Base-by-base conservation (phyloP, 1,140 invertebrate species). In the Neuroterus valhalla region DNA sequence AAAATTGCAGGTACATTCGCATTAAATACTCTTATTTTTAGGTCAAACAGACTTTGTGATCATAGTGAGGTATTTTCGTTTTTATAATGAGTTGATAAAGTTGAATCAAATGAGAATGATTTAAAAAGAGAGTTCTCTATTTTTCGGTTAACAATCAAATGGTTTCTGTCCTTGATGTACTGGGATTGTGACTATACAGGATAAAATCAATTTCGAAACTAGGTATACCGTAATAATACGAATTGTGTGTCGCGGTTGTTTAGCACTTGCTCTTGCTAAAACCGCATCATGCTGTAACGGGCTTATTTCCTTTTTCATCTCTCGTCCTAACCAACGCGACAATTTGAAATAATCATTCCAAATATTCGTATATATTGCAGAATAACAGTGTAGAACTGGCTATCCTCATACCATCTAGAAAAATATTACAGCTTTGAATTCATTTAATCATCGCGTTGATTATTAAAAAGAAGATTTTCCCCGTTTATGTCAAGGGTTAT, bases 161-260 rank as follows among this genome's bases (percentile, higher is more conserved):
- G 5, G 1, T 48, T 48, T 3, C 11, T 21, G 19, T 23, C 0
- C 0, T 52, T 52, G 23, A 11, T 52, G 23, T 21, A 12, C 4
- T 52, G 8, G 21, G 23, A 52, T 26, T 62, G 8, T 11, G 14
- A n/a, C 6, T 17, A 48, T 19, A n/a, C 14, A 19, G 15, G 10
- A 62, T 10, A 23, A 23, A 62, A 26, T 21, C 23, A 11, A 62
- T 62, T 62, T 62, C 15, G 21, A 14, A 26, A 15, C 21, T 31
- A 62, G 52, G 15, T 26, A 62, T 38, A 38, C 31, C 31, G 21
- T 62, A 62, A 62, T 62, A 26, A 62, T 62, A 62, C 11, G 11
- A 62, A 62, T 62, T 31, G 52, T 62, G 69, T 68, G n/a, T 5
- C 38, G 69, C 11, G 48, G 70, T 71, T 55, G 21, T 46, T 55